These are phyloP conservation scores for Cacatua alba DNA, from an alignment of 2,113 vertebrate genomes.

Conservation along the genomic window DNA sequence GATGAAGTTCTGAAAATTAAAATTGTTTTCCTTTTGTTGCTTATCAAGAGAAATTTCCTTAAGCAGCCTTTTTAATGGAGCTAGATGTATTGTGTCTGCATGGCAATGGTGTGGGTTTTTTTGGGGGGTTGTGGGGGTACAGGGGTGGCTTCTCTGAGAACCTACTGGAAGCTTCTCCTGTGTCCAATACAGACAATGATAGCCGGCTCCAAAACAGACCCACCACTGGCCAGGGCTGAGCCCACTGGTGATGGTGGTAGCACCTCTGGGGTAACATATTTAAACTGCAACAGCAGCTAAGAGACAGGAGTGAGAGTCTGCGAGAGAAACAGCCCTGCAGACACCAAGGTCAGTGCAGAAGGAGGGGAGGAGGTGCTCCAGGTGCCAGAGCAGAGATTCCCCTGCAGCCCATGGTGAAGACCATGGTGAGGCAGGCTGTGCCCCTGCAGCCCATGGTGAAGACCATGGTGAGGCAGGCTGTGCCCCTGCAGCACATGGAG, in stretches of 20 bases:
- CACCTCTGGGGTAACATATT: not conserved
- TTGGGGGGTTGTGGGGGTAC: not conserved
- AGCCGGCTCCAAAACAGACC: accelerated
- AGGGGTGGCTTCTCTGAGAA: not conserved
- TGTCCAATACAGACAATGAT: not conserved
- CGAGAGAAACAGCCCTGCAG: not conserved
- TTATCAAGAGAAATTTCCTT: not conserved
- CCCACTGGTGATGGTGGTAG: no score
- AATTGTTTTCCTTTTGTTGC: not conserved
- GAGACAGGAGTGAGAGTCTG: not conserved
- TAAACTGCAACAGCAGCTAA: not conserved
- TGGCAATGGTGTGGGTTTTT: not conserved
- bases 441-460: not conserved
- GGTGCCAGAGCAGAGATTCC: not conserved
- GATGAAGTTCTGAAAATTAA: not conserved
- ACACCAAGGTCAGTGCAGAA: not conserved
- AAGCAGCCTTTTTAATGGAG: not conserved
- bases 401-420: not conserved
- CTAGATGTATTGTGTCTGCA: not conserved
- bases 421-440: not conserved
- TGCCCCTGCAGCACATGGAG: not conserved
- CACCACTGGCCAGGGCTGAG: accelerated
- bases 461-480: not conserved
- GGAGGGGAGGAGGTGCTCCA: not conserved
- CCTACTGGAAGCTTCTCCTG: not conserved